phyloP scores from a whole-genome alignment of 2,888 invertebrate species.

The Dasypogon diadema region DNA sequence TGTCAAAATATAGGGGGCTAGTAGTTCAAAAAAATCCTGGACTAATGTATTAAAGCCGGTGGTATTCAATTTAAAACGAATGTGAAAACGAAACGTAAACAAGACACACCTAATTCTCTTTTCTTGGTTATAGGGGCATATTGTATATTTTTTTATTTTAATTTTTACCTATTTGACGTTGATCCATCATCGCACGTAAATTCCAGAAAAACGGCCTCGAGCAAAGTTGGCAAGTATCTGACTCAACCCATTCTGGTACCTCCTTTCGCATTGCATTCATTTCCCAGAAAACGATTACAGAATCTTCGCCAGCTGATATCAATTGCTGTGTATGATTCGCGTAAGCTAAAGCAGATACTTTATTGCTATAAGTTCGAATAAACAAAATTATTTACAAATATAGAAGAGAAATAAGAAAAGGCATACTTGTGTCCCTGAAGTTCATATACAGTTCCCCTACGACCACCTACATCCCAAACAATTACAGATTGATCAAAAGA shows the following conservation, averaged over 20 bases:
- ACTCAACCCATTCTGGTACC: conserved; percentile 96
- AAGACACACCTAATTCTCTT: too few relatives aligned
- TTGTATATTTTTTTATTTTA: too few relatives aligned
- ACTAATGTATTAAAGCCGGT: too few relatives aligned
- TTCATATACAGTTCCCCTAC: conserved; percentile 96
- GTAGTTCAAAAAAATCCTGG: too few relatives aligned
- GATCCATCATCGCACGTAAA: conserved; percentile 97
- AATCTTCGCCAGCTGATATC: conserved; percentile 92
- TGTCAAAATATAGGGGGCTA: too few relatives aligned
- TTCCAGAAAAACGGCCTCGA: conserved; percentile 99
- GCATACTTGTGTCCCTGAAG: conserved; percentile 89
- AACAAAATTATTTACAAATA: conserved; percentile 7
- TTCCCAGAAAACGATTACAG: conserved; percentile 94
- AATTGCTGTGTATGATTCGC: conserved; percentile 83
- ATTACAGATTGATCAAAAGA: conserved; percentile 96
- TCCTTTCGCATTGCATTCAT: conserved; percentile 90
- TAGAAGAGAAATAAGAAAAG: conserved; percentile 59
- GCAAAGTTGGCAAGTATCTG: conserved; percentile 95
- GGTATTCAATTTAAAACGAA: too few relatives aligned
- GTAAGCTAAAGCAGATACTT: conserved; percentile 90
- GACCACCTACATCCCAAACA: conserved; percentile 98
- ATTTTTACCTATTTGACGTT: conserved; percentile 87
- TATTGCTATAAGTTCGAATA: conserved; percentile 75
- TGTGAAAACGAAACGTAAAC: too few relatives aligned
- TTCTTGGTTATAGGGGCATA: too few relatives aligned